Conservation (phyloP, 2,113 vertebrate genomes). For the Lophura nycthemera region DNA sequence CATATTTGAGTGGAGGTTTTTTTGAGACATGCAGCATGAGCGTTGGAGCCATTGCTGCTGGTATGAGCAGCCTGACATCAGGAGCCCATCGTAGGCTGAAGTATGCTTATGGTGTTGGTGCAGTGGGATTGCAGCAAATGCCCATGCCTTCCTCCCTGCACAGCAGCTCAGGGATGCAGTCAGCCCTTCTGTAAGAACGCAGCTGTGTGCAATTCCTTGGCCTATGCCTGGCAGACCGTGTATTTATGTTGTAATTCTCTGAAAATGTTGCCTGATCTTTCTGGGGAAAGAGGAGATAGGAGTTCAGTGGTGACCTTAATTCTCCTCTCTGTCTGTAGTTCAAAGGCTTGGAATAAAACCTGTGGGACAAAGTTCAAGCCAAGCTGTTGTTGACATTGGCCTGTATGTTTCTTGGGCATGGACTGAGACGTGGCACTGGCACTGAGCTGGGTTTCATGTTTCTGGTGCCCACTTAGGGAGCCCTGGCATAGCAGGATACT, state of each 20-base stretch:
- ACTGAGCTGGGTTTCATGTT: neutral
- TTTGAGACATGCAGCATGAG: neutral
- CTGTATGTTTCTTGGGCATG: neutral
- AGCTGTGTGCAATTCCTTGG: neutral
- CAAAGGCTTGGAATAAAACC: conserved; percentile 43
- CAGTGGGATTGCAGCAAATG: rapidly evolving
- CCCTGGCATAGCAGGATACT: neutral
- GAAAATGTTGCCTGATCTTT: neutral
- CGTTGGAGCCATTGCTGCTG: neutral
- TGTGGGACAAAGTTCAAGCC: conserved; percentile 42
- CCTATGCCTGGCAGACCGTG: rapidly evolving
- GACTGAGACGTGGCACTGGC: neutral
- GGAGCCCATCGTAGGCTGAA: neutral
- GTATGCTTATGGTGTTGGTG: rapidly evolving
- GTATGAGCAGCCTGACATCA: neutral
- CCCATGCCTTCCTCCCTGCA: rapidly evolving
- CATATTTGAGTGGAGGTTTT: neutral
- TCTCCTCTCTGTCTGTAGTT: neutral
- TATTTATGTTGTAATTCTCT: neutral
- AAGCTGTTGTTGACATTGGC: neutral
- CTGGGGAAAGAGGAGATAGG: neutral
- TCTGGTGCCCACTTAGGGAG: neutral
- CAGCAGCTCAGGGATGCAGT: rapidly evolving
- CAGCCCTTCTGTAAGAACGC: rapidly evolving
- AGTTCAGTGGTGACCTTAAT: neutral